These are phyloP conservation scores for Tryphoninae sp. DNA, from an alignment of 2,888 invertebrate species.

Conservation along the genomic window DNA sequence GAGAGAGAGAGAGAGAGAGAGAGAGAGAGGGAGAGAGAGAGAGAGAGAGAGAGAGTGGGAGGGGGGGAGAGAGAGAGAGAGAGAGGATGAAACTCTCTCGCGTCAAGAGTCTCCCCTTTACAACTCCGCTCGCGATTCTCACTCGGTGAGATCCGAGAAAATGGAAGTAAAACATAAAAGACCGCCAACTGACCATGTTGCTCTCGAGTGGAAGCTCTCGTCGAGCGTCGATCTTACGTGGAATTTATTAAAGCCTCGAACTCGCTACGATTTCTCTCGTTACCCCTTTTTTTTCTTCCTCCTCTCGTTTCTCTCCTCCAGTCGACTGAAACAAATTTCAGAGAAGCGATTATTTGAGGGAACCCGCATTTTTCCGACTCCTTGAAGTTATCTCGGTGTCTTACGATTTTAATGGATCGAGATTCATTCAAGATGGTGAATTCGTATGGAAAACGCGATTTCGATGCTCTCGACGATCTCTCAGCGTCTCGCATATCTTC, in stretches of 20 bases:
- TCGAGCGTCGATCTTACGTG: conserved; percentile 6
- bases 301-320: no score
- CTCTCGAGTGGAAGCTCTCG: no score
- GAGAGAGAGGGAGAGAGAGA: conserved; percentile 47
- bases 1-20: conserved; percentile 2
- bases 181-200: neutral
- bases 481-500: conserved; percentile 12
- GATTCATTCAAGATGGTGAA: neutral
- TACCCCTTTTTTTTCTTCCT: neutral
- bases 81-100: conserved; percentile 59
- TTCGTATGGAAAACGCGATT: conserved; percentile 17
- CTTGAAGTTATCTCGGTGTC: no score
- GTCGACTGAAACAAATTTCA: no score
- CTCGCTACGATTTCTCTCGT: neutral
- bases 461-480: conserved; percentile 39
- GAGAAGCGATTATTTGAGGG: no score
- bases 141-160: no score
- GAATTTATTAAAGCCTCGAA: conserved; percentile 17
- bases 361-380: no score
- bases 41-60: conserved; percentile 10
- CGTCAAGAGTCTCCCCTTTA: conserved; percentile 3
- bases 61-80: conserved; percentile 37
- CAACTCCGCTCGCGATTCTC: neutral
- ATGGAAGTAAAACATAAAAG: neutral
- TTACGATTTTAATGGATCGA: no score